Evolutionary conservation across 1,140 invertebrate genomes (phyloP), one percentile per base, ranked within the genome.

Genomic region (Bactericera cockerelli): DNA sequence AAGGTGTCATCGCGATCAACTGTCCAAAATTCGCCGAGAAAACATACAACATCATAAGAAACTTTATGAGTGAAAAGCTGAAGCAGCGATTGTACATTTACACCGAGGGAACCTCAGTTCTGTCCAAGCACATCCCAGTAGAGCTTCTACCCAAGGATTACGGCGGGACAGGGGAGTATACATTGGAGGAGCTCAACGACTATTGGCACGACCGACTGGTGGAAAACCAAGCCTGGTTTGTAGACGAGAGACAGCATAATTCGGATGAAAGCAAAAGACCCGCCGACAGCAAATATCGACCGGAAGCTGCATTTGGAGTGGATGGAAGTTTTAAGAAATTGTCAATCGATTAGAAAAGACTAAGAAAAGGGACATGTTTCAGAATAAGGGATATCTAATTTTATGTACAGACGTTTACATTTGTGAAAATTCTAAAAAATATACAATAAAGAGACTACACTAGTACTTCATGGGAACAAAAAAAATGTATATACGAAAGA

Each of bases 21-120:
- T 76, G 78, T 36, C 77, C 79, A 0, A 67, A 74, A 0, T 80
- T 83, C 56, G 78, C 84, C 73, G 82, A 84, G 60, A 78, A 79
- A 63, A 71, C 84, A 39, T 64, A 84, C 65, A 75, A 75, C 22
- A 63, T 85, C 56, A 75, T 84, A 70, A 79, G 74, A 61, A 82
- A 82, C 0, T 82, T 84, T 60, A 76, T 84, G 72, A 83, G 81
- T 63, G 83, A 83, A 57, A 73, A 80, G 24, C 42, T 49, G n/a
- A 49, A n/a, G 3, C 6, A 16, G 4, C 42, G 42, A 19, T 3
- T 49, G 8, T n/a, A 19, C 42, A n/a, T 49, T 8, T 49, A 49
- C 19, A 8, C 42, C 22, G 42, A 49, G 19, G 42, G 42, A 4
- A 8, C 42, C 14, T 49, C 33, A 13, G 55, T 42, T 14, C 59